Conservation (phyloP, 1,140 invertebrate genomes). For the Ooceraea biroi region DNA sequence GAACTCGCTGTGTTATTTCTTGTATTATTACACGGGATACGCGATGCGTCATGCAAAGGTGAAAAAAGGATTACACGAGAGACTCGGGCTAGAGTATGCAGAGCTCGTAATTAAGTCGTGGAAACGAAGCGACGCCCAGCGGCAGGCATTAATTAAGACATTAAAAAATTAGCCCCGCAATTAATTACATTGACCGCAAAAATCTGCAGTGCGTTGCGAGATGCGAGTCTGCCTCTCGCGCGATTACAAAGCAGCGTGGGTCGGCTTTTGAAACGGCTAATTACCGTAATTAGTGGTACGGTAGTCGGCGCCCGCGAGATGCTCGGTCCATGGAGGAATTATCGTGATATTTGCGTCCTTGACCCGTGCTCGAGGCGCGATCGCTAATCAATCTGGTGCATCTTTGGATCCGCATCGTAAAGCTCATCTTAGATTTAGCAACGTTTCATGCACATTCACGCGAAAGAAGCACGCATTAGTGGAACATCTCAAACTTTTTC, state of each 20-base stretch:
- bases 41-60: background rate
- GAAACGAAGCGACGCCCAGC: constrained; percentile 13
- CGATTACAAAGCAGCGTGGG: constrained; percentile 24
- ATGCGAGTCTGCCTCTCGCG: constrained; percentile 4
- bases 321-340: constrained; percentile 2
- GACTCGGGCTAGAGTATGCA: background rate
- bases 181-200: constrained; percentile 52
- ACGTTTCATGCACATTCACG: too few relatives aligned
- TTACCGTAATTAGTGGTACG: constrained; percentile 50
- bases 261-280: constrained; percentile 48
- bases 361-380: constrained; percentile 15
- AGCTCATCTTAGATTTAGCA: background rate
- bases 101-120: constrained; percentile 42
- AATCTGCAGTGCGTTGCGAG: constrained; percentile 31
- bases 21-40: background rate
- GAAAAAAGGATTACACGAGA: background rate
- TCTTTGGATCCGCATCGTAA: background rate
- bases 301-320: constrained; percentile 27
- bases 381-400: background rate
- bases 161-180: constrained; percentile 55
- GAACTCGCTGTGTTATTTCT: background rate
- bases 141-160: constrained; percentile 43
- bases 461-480: background rate
- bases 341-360: constrained; percentile 44
- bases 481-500: background rate